These are phyloP conservation scores for Meriones psammophilus DNA, from an alignment of 2,797 vertebrate species.

Conservation along the genomic window DNA sequence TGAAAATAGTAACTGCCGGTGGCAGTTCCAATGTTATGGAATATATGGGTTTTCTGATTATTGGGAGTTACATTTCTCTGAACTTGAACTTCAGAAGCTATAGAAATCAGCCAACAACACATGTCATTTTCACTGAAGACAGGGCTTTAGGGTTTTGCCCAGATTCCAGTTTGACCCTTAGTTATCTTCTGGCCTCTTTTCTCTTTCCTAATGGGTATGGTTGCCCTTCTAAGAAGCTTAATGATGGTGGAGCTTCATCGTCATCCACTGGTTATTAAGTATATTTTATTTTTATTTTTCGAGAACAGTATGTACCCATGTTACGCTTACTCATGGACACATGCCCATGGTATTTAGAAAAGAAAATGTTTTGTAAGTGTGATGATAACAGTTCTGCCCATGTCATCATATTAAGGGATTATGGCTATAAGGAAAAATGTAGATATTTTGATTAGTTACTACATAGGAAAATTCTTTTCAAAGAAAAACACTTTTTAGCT, in stretches of 20 bases:
- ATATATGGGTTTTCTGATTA: not conserved
- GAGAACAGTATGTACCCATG: not conserved
- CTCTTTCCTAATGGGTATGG: not conserved
- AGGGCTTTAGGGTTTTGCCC: slow-evolving; percentile 6
- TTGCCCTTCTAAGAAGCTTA: not conserved
- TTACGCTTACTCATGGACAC: not conserved
- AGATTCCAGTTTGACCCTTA: not conserved
- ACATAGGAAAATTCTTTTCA: slow-evolving; percentile 81
- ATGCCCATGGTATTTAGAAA: not conserved
- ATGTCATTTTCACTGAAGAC: not conserved
- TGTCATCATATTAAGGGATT: slow-evolving; percentile 82
- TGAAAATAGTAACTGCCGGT: not conserved
- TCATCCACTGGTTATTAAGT: not conserved
- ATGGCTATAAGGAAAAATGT: slow-evolving; percentile 79
- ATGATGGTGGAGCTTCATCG: not conserved
- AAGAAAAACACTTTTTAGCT: slow-evolving; percentile 50
- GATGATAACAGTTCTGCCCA: slow-evolving; percentile 70
- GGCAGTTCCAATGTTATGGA: not conserved
- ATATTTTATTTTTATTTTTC: not conserved
- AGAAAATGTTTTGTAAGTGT: not conserved
- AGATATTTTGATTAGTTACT: slow-evolving; percentile 80
- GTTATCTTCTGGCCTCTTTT: not conserved
- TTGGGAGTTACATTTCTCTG: not conserved
- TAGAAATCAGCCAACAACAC: too few relatives aligned
- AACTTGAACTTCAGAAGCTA: not conserved